Conservation (phyloP, 2,888 invertebrate genomes). For the Fabriciana adippe region DNA sequence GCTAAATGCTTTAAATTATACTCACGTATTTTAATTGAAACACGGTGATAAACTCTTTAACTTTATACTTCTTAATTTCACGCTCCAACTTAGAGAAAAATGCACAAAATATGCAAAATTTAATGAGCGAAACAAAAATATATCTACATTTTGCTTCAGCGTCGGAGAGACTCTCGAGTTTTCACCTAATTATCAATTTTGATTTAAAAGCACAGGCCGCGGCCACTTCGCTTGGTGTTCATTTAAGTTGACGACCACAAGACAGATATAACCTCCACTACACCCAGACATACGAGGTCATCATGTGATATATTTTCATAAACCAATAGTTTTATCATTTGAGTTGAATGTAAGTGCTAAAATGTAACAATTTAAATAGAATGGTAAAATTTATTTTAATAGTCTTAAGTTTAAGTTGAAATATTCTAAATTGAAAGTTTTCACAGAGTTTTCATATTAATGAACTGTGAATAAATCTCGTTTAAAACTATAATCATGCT, state of each 20-base stretch:
- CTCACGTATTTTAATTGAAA: neutral
- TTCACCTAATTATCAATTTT: slow-evolving; percentile 26
- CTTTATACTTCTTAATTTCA: neutral
- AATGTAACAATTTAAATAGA: too few species aligned
- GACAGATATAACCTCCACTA: neutral
- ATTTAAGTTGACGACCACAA: slow-evolving; percentile 13
- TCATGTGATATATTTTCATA: neutral
- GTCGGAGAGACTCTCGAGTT: slow-evolving; percentile 10
- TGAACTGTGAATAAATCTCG: too few species aligned
- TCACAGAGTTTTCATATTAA: too few species aligned
- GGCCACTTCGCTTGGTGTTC: slow-evolving; percentile 12
- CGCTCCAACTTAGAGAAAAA: neutral
- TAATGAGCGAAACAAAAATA: slow-evolving; percentile 21
- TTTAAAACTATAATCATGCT: too few species aligned
- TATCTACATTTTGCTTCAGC: slow-evolving; percentile 13
- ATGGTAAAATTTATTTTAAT: neutral
- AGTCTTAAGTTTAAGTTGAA: too few species aligned
- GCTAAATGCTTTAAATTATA: neutral
- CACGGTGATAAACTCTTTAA: neutral
- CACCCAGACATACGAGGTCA: neutral
- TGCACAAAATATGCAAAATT: slow-evolving; percentile 18
- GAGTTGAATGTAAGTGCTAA: too few species aligned
- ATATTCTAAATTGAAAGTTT: too few species aligned
- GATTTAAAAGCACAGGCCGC: slow-evolving; percentile 22
- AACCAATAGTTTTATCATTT: neutral